Evolutionary conservation across 2,888 invertebrate species (phyloP), one percentile per base, ranked within the genome.

Genomic region (Orchestes rusci): DNA sequence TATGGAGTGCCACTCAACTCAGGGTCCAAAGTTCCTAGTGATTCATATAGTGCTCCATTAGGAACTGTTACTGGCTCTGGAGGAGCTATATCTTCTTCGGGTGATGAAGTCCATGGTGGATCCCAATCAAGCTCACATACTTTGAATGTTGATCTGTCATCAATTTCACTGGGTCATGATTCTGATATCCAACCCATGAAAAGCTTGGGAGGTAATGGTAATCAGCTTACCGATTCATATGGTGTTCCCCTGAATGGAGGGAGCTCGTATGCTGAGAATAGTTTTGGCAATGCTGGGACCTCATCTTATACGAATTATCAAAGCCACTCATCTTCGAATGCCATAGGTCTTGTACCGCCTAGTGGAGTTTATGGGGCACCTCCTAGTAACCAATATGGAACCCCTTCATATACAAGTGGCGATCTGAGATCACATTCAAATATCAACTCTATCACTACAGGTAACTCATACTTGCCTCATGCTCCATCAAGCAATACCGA

Each of bases 331-430:
- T 53, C 50, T n/a, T 43, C 40, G 13, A 5, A 45, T 49, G 59
- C 58, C 18, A 56, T 63, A 60, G 77, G 76, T 1, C 60, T 77
- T n/a, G 65, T 73, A 4, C 75, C 80, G 2, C 77, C 79, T 2
- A 76, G 76, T 43, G 78, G 76, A 1, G 58, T 74, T 12, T 81
- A 80, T 56, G 80, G 80, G 1, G 74, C 76, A 0, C 77, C 78
- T 29, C 74, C 75, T 1, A 74, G 73, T 20, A 69, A 73, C 13
- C 62, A 66, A 43, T 68, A 70, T 54, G 70, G 70, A 20, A 66
- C 68, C n/a, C 65, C 68, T 3, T 46, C 66, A n/a, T 56, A 62
- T 18, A 48, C 55, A 17, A 56, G 53, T 39, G 44, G 13, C 52
- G 58, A 39, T 23, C 5, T 7, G 23, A 10, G 23, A 23, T 23